Evolutionary conservation across 2,797 vertebrate genomes (phyloP).

Genomic region (Gymnopithys bicolor): DNA sequence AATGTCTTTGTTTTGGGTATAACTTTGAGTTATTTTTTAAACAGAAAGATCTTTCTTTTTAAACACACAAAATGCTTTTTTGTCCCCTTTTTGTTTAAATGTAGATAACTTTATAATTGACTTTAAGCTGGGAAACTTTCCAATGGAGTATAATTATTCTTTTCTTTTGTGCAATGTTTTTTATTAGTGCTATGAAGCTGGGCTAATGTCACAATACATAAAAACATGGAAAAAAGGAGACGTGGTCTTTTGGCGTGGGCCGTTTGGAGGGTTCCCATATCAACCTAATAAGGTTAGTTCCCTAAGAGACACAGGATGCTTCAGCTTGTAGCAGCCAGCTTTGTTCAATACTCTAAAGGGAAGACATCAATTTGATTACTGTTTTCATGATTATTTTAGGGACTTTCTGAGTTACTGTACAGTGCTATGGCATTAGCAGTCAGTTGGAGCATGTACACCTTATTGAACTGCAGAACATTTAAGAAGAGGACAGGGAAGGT

Average conservation of each 20-base stretch:
- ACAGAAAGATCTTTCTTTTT: slow-evolving; percentile 37
- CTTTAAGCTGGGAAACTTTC: slow-evolving; percentile 58
- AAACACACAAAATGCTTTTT: background rate
- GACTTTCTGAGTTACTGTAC: background rate
- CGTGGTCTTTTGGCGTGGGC: slow-evolving; percentile 78
- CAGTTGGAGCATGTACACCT: background rate
- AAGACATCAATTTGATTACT: slow-evolving; percentile 23
- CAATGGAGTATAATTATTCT: slow-evolving; percentile 50
- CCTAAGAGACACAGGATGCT: background rate
- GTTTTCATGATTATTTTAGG: slow-evolving; percentile 37
- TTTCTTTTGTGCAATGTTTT: slow-evolving; percentile 62
- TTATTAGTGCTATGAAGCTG: slow-evolving; percentile 77
- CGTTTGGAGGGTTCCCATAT: slow-evolving; percentile 81
- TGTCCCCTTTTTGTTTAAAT: slow-evolving; percentile 40
- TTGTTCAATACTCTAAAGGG: slow-evolving; percentile 6
- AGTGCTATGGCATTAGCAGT: background rate
- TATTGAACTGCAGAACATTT: slow-evolving; percentile 17
- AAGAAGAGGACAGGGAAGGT: slow-evolving; percentile 4
- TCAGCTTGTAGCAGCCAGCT: background rate
- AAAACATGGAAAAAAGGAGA: slow-evolving; percentile 79
- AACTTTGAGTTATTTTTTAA: slow-evolving; percentile 59
- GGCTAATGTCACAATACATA: slow-evolving; percentile 81
- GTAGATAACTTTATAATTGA: slow-evolving; percentile 59
- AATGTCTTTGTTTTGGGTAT: slow-evolving; percentile 62
- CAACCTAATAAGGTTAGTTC: slow-evolving; percentile 78